A percentile compares a stretch with the other conserved stretches of the same genome.
These are phyloP conservation scores for Myiotriccus ornatus DNA, from an alignment of 2,797 vertebrate genomes.

Conservation along the genomic window DNA sequence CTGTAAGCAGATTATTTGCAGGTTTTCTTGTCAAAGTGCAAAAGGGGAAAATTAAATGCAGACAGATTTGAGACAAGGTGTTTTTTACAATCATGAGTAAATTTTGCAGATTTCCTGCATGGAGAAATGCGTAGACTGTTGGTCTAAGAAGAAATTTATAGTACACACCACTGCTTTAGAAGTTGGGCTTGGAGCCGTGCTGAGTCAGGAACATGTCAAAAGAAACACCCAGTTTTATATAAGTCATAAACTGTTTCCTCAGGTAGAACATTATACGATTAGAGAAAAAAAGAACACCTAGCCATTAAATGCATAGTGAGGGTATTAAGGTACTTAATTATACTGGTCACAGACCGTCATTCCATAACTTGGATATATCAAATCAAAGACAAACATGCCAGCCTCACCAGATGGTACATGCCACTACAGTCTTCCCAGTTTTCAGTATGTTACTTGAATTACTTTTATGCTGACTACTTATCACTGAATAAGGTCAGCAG, in stretches of 20 bases:
- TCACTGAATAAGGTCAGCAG: background rate
- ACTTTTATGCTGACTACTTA: slow-evolving; percentile 47
- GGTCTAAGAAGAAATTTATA: slow-evolving; percentile 33
- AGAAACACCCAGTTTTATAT: slow-evolving; percentile 71
- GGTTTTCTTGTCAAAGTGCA: background rate
- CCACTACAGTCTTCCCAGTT: slow-evolving; percentile 44
- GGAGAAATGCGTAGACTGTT: background rate
- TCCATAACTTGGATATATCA: slow-evolving; percentile 40
- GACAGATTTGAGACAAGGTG: background rate
- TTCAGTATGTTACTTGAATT: slow-evolving; percentile 24
- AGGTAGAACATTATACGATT: slow-evolving; percentile 68
- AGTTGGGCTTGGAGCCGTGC: slow-evolving; percentile 40
- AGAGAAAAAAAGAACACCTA: slow-evolving; percentile 55
- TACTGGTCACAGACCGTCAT: slow-evolving; percentile 60
- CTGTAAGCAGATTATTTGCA: background rate
- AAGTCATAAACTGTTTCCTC: slow-evolving; percentile 69
- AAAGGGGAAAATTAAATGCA: background rate
- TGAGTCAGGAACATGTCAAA: slow-evolving; percentile 68
- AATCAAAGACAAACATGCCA: slow-evolving; percentile 46
- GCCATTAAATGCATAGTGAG: slow-evolving; percentile 60
- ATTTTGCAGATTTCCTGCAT: background rate
- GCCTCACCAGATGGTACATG: slow-evolving; percentile 49
- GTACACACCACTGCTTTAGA: background rate
- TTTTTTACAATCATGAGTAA: background rate
- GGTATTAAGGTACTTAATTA: slow-evolving; percentile 66